phyloP scores from a whole-genome alignment of 23 tunicate species.

The Trididemnum nubilum region DNA sequence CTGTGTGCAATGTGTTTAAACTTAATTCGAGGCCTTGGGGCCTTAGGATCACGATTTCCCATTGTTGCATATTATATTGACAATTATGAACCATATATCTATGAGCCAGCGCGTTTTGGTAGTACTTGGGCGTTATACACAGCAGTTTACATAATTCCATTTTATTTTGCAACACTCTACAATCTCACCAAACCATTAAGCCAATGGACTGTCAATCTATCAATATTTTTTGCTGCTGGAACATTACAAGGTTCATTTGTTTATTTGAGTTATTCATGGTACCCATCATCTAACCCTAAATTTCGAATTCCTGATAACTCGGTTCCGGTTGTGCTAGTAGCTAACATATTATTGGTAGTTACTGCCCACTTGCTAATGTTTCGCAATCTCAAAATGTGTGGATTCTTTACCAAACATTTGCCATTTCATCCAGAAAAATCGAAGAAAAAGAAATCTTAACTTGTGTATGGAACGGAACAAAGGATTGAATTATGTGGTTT shows the following conservation, averaged over 20 bases:
- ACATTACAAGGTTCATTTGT: slow-evolving; percentile 47
- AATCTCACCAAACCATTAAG: slow-evolving; percentile 26
- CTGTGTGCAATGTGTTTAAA: slow-evolving; percentile 22
- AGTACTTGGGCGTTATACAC: slow-evolving; percentile 43
- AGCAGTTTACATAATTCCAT: slow-evolving; percentile 53
- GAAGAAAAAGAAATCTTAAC: too few species aligned
- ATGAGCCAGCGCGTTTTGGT: slow-evolving; percentile 61
- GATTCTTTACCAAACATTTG: too few species aligned
- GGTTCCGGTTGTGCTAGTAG: not conserved
- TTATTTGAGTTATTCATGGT: slow-evolving; percentile 44
- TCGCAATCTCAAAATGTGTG: too few species aligned
- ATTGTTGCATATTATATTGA: slow-evolving; percentile 47
- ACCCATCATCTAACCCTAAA: slow-evolving; percentile 22
- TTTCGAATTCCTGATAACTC: slow-evolving; percentile 33
- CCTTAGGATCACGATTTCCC: slow-evolving; percentile 48
- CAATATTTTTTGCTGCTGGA: slow-evolving; percentile 50
- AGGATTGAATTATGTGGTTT: too few species aligned
- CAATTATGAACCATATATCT: slow-evolving; percentile 62
- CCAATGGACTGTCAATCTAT: slow-evolving; percentile 49
- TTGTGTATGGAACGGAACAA: too few species aligned
- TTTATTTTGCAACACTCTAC: slow-evolving; percentile 40
- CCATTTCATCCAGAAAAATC: too few species aligned
- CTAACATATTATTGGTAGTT: slow-evolving; percentile 15
- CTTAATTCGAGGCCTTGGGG: slow-evolving; percentile 67
- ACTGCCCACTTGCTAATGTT: too few species aligned